Base-by-base conservation (phyloP, 2,113 vertebrate species). In the Balaeniceps rex region DNA sequence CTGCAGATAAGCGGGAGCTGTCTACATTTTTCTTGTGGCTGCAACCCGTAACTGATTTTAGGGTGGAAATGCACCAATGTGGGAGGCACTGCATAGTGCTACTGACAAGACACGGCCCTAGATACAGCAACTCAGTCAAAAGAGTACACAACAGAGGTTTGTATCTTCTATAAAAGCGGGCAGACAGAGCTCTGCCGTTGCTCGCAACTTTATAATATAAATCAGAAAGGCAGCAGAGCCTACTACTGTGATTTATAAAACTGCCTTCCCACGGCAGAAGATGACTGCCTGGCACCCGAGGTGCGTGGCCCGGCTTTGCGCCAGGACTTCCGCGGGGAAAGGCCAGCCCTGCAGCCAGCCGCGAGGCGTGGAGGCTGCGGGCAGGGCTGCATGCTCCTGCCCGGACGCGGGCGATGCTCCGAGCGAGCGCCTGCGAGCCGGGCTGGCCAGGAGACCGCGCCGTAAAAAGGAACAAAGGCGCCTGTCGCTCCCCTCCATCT, bases 231-330 rank as follows among this genome's bases (percentile, higher is more conserved):
- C 52, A 22, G 28, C 28, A 42, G n/a, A 51, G 17, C 11, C 60
- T 2, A 7, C 52, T 6, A 5, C 19, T 5, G 42, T 1, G 24
- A 6, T 26, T 52, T 23, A 11, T 5, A 10, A 44, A 36, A 5
- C 33, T 14, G 29, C 21, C 25, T 69, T 55, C 49, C 64, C 44
- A 11, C 19, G 4, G 31, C 60, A 12, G 4, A 11, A 31, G 57
- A 26, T 36, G 26, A 7, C 51, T 11, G 65, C 49, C 60, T 2
- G 55, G 34, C n/a, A 12, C 6, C 24, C 47, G 34, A 6, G 25
- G 12, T 2, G 47, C 3, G 21, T 2, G 28, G 66, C 40, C 19
- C 15, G 3, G 24, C 38, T 29, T 11, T 5, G 34, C 29, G 46
- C 58, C 61, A 6, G 24, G 40, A 14, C 7, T 28, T 8, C 38